Conservation (phyloP, 2,888 invertebrate genomes). For the Mesorhabditis spiculigera region DNA sequence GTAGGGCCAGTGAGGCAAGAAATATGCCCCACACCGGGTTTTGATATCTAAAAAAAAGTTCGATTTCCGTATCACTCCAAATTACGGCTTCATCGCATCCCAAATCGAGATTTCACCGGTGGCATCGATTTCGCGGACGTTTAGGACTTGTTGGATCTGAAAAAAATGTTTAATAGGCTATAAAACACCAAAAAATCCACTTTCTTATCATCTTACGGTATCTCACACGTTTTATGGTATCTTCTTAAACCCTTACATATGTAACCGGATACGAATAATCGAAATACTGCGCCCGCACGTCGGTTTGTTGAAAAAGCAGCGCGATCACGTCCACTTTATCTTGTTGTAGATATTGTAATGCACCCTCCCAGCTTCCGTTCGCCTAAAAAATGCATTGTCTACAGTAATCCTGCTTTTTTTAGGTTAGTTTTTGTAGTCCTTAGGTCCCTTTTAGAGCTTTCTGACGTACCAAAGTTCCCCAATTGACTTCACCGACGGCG, state of each 20-base stretch:
- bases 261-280: not conserved
- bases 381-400: not conserved
- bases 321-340: not conserved
- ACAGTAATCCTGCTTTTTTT: no score
- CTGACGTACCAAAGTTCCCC: not conserved
- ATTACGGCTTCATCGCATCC: not conserved
- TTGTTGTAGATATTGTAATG: not conserved
- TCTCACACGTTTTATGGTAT: not conserved
- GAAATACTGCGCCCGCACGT: constrained; percentile 1
- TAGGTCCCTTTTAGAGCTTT: no score
- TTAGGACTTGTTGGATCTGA: not conserved
- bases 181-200: no score
- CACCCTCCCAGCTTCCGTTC: not conserved
- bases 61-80: not conserved
- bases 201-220: not conserved
- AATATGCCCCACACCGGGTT: not conserved
- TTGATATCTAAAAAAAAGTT: not conserved
- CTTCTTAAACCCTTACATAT: not conserved
- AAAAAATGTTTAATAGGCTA: not conserved
- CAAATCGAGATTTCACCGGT: not conserved
- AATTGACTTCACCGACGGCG: not conserved
- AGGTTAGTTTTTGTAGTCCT: not conserved
- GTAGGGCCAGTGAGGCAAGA: not conserved
- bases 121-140: not conserved
- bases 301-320: not conserved